phyloP scores from a whole-genome alignment of 2,113 vertebrate genomes.

The Cathartes aura region DNA sequence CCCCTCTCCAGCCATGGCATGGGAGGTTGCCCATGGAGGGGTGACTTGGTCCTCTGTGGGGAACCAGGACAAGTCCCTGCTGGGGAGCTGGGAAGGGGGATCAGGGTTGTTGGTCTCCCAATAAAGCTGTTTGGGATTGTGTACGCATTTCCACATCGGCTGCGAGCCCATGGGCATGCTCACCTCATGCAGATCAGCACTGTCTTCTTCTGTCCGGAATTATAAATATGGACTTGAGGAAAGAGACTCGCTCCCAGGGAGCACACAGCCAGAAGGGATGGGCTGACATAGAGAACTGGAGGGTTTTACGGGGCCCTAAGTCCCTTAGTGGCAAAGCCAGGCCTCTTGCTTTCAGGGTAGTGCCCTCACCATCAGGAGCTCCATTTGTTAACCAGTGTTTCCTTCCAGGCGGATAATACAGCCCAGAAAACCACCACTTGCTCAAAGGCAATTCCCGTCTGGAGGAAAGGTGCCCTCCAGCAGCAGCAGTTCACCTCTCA shows the following conservation, averaged over 20 bases:
- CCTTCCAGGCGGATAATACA: not conserved
- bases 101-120: not conserved
- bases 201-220: not conserved
- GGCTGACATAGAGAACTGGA: not conserved
- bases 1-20: not conserved
- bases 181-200: not conserved
- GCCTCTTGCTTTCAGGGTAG: not conserved
- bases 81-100: not conserved
- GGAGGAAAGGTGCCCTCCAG: not conserved
- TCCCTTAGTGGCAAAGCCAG: not conserved
- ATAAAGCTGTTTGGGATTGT: not conserved
- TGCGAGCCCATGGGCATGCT: fast-evolving
- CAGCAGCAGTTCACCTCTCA: not conserved
- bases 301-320: not conserved
- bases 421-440: not conserved
- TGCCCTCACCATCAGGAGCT: not conserved
- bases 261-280: not conserved
- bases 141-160: not conserved
- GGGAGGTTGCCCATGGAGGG: not conserved
- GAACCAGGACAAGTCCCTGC: not conserved
- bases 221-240: not conserved
- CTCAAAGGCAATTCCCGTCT: not conserved
- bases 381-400: not conserved
- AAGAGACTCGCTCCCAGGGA: not conserved
- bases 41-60: fast-evolving